Evolutionary conservation across 2,797 vertebrate genomes (phyloP), one percentile per base, ranked within the genome.

Genomic region (Brachyalestes nurse): DNA sequence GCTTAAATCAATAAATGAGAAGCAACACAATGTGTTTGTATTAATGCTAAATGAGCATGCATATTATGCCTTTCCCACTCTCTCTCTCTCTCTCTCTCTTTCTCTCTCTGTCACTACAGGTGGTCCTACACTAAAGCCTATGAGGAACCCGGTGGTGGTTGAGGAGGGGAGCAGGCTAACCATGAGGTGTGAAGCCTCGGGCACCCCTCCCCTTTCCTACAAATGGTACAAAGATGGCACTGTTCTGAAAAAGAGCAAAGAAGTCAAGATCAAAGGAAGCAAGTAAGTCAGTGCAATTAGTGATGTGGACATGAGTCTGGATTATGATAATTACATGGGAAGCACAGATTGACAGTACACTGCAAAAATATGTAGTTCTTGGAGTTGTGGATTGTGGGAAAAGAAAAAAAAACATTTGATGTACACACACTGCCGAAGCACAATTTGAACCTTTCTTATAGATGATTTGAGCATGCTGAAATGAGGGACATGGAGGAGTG

Each of bases 141-240:
- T 98, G 95, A 96, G 89, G 91, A 97, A 93, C 89, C 93, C 95
- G 70, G 93, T 94, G 0, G 93, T 93, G 0, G 96, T 96, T 89
- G 93, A 93, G 0, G 96, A 98, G 72, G 97, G 97, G 77, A 93
- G 92, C 85, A 96, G 92, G 90, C 94, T 98, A 82, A 95, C 90
- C 0, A 92, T 99, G 83, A 99, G 97, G 92, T 99, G 97, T 13
- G 97, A 97, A 93, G 97, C 96, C 0, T 94, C 95, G 0, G 97
- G 97, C 66, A 95, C 94, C 91, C 95, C 97, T 85, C 83, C 88
- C 84, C 96, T 95, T 0, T 94, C 93, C 90, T 99, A 97, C 93
- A 97, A 89, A 71, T 99, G 97, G 97, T 98, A 96, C 94, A 98
- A 97, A 93, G 97, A 99, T 6, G 97, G 97, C 88, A 96, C 90